These are phyloP conservation scores for Acanthosepion esculentum DNA, from an alignment of 2,888 invertebrate species.

Conservation along the genomic window DNA sequence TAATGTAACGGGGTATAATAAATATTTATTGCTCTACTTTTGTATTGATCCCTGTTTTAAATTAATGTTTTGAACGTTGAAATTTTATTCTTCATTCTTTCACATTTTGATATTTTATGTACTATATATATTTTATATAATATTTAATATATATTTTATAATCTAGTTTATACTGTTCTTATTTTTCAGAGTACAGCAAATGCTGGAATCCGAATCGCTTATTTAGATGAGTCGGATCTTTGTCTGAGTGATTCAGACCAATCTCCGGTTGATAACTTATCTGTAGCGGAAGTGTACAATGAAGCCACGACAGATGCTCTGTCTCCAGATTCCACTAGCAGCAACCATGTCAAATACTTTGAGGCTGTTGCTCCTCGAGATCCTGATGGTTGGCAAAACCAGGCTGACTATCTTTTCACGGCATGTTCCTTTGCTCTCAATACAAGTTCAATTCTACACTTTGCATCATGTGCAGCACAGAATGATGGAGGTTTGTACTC, in stretches of 20 bases:
- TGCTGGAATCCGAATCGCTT: slow-evolving; percentile 46
- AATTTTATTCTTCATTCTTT: too few relatives aligned
- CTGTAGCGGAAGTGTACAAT: slow-evolving; percentile 25
- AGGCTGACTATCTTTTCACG: slow-evolving; percentile 78
- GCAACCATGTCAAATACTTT: slow-evolving; percentile 35
- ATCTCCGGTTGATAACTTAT: slow-evolving; percentile 35
- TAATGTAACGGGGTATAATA: too few relatives aligned
- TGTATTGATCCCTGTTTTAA: too few relatives aligned
- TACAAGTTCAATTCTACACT: slow-evolving; percentile 76
- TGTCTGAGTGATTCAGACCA: slow-evolving; percentile 42
- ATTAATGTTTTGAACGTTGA: too few relatives aligned
- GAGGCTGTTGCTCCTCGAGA: background rate
- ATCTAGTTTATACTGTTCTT: background rate
- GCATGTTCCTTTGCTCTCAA: slow-evolving; percentile 80
- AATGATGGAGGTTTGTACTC: slow-evolving; percentile 71
- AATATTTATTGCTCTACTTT: too few relatives aligned
- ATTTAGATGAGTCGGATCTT: slow-evolving; percentile 42
- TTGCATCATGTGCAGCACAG: slow-evolving; percentile 83
- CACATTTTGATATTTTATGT: too few relatives aligned
- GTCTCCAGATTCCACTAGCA: slow-evolving; percentile 1
- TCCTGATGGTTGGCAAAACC: slow-evolving; percentile 66
- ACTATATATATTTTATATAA: background rate
- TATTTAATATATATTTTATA: too few relatives aligned
- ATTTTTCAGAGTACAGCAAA: slow-evolving; percentile 39
- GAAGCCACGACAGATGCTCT: background rate